Base-by-base conservation (phyloP, 2,888 invertebrate species). In the Lasioglossum leucozonium region DNA sequence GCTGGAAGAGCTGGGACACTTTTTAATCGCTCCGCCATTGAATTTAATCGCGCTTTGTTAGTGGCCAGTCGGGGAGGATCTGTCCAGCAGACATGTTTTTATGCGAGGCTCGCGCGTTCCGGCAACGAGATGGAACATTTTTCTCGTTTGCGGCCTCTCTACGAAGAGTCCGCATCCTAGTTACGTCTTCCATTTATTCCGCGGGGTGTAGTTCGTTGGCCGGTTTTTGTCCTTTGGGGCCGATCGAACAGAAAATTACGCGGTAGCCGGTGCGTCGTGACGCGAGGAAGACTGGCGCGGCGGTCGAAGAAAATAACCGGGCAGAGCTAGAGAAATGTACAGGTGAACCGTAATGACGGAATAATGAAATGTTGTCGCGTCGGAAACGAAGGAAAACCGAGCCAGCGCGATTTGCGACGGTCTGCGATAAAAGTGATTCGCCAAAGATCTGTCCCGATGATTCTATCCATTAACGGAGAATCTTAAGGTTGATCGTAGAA, bases 181-280 rank as follows among this genome's bases (percentile, higher is more conserved):
- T 72, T 69, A 81, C 75, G 77, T 83, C 83, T 47, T 75, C 55
- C 58, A n/a, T 58, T 79, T 87, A 86, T 89, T 85, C 83, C 84
- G 37, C 76, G 47, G 71, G 80, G 82, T 62, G 79, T 55, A 75
- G 74, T 65, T 62, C 72, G 77, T 79, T 65, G 83, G 55, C 72
- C 72, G 73, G 65, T 88, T 89, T 89, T 89, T 89, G 82, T 85
- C 84, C 88, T 87, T 74, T 67, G 72, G 82, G 78, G 77, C 78
- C 82, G 85, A 90, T 89, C 89, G 89, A 87, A 89, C 87, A 82
- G 87, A 89, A 89, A 89, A 89, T 89, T 89, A 85, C 89, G 55
- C 71, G 78, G 71, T 77, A 77, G 72, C 80, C 83, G 51, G 44
- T 37, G 58, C 79, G 71, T 37, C 51, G 77, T 71, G 44, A 42